Evolutionary conservation across 2,113 vertebrate genomes (phyloP).

Genomic region (Salvelinus namaycush): DNA sequence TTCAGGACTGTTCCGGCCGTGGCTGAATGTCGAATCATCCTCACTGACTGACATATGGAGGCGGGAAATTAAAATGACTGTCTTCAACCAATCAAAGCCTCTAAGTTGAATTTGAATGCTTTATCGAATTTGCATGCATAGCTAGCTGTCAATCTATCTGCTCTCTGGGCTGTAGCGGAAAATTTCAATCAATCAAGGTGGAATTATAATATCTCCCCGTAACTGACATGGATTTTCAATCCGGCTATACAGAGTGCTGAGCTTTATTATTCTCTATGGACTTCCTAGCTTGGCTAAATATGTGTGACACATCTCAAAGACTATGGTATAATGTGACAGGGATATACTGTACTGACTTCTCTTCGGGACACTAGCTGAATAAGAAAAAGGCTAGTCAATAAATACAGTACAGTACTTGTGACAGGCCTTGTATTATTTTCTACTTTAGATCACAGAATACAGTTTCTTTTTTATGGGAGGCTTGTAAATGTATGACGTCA

Average conservation of each 20-base stretch:
- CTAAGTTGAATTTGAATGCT: slow-evolving; percentile 47
- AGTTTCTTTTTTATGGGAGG: too few relatives aligned
- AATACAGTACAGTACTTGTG: too few relatives aligned
- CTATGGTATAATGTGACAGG: slow-evolving; percentile 41
- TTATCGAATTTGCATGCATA: slow-evolving; percentile 48
- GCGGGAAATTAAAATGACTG: slow-evolving; percentile 61
- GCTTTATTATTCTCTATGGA: slow-evolving; percentile 8
- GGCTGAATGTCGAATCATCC: slow-evolving; percentile 57
- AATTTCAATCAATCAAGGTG: slow-evolving; percentile 52
- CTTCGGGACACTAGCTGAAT: slow-evolving; percentile 47
- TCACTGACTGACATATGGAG: slow-evolving; percentile 61
- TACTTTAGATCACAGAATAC: too few relatives aligned
- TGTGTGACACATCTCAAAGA: slow-evolving; percentile 24
- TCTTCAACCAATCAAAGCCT: slow-evolving; percentile 56
- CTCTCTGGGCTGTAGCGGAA: slow-evolving; percentile 31
- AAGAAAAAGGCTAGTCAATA: slow-evolving; percentile 28
- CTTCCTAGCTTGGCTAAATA: slow-evolving; percentile 14
- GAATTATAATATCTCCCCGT: slow-evolving; percentile 32
- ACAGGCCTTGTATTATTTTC: too few relatives aligned
- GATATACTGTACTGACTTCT: slow-evolving; percentile 50
- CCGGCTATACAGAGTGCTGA: background rate
- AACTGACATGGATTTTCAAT: slow-evolving; percentile 18
- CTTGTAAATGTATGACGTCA: slow-evolving; percentile 33
- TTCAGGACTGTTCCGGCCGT: slow-evolving; percentile 34
- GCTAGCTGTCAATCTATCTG: slow-evolving; percentile 54